Base-by-base conservation (phyloP, 1,140 invertebrate genomes). In the Atta cephalotes region DNA sequence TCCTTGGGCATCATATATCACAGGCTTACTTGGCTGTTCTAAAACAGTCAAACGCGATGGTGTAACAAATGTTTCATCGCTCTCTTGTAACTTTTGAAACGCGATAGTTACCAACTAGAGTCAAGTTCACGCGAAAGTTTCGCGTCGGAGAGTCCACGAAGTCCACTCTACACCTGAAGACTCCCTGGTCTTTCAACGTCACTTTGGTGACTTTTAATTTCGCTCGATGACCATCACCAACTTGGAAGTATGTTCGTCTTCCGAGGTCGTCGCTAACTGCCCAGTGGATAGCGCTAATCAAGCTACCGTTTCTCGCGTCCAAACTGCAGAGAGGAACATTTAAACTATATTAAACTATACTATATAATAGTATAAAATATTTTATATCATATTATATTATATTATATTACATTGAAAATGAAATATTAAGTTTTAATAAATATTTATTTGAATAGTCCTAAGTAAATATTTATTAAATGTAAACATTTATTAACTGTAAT, bases 101-200 rank as follows among this genome's bases (percentile, higher is more conserved):
- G 18, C 51, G 28, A 84, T 72, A 92, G 97, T 96, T 95, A 98
- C 98, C 98, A 90, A 98, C 96, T 92, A 98, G 96, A 80, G 97
- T 98, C 72, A 98, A 96, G 94, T 98, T 98, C 89, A 98, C 97
- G 89, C 96, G 96, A 91, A 97, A 98, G 94, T 98, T 98, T 87
- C 97, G 96, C 0, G 98, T 98, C 2, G 98, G 98, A 0, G 97
- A 97, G 92, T 98, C 97, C 62, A 97, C 96, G 91, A 98, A 98
- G 94, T 98, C 98, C 39, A 98, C 97, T 85, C 98, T 96, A 93
- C 98, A 98, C 90, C 97, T 96, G 93, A 98, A 98, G 16, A 97
- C 93, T 2, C 98, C 98, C 91, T 98, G 97, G 90, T 98, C 98
- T 21, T 96, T 96, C 65, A 96, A 95, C 65, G 96, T 96, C 49